phyloP scores from a whole-genome alignment of 2,113 vertebrate species.

The Calypte anna region DNA sequence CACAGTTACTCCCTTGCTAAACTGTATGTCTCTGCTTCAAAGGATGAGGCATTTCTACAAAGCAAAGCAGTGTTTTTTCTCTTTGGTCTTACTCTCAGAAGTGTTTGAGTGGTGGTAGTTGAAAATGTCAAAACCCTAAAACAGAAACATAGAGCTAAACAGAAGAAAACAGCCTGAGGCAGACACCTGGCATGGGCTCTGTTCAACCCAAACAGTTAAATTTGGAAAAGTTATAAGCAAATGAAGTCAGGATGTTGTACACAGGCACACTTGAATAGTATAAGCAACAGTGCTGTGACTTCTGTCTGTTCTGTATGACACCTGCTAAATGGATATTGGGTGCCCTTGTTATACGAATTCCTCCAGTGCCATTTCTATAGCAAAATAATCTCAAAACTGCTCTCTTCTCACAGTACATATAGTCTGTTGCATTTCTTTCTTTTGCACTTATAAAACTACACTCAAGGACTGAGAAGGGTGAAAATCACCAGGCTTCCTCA shows the following conservation, averaged over 20 bases:
- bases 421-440: neutral
- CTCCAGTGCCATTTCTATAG: neutral
- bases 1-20: neutral
- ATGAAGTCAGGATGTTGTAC: neutral
- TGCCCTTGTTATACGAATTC: neutral
- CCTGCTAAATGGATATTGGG: neutral
- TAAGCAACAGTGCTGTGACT: neutral
- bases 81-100: neutral
- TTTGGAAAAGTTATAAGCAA: neutral
- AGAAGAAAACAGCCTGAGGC: neutral
- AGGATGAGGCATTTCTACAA: neutral
- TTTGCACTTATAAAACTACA: neutral
- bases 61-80: neutral
- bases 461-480: neutral
- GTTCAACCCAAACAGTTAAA: neutral
- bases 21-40: neutral
- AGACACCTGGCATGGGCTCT: neutral
- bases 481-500: neutral
- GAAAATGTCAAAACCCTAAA: constrained; percentile 42
- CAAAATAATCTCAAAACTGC: neutral
- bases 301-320: neutral
- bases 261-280: neutral
- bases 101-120: neutral
- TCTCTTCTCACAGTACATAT: neutral
- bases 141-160: neutral